Evolutionary conservation across 2,113 vertebrate species (phyloP), one percentile per base, ranked within the genome.

Genomic region (Vimba vimba): DNA sequence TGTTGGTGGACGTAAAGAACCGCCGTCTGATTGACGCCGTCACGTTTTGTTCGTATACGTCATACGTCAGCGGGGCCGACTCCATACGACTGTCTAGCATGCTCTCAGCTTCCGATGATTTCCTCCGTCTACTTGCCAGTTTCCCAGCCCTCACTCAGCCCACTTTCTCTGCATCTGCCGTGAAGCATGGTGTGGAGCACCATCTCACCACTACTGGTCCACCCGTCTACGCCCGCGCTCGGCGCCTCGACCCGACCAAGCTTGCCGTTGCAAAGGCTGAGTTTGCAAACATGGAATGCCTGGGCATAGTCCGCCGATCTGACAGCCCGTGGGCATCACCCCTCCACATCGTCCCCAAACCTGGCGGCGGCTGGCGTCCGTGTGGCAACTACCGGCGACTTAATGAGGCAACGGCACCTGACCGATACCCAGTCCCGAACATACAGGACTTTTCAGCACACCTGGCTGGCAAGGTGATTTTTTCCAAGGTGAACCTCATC

Each of bases 301-400:
- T 77, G 23, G 66, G 79, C 52, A 84, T 84, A 19, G 10, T 84
- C 9, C 21, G 57, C n/a, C 36, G 76, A 4, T 87, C 82, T 17
- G 50, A 47, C 82, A 81, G 87, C 30, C 82, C 57, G 0, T 88
- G 77, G 86, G 71, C 77, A 6, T 88, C 78, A 3, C 83, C 55
- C 11, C 86, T 86, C 1, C 86, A 87, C 47, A 83, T 83, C 2
- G 27, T 30, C 27, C 27, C 1, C 27, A 30, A 30, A 30, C 27
- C 27, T 30, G 27, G 27, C 2, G 27, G 27, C 27, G 27, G 27
- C 27, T 30, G 27, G 27, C 27, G 27, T 2, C 27, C 27, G 27
- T 30, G 27, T 30, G 27, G 27, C 27, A 2, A 30, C 27, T 30
- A 30, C 27, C 27, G 27, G 27, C 27, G 27, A 2, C 27, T 30